Base-by-base conservation (phyloP, 2,797 vertebrate genomes). In the Gymnopithys bicolor region DNA sequence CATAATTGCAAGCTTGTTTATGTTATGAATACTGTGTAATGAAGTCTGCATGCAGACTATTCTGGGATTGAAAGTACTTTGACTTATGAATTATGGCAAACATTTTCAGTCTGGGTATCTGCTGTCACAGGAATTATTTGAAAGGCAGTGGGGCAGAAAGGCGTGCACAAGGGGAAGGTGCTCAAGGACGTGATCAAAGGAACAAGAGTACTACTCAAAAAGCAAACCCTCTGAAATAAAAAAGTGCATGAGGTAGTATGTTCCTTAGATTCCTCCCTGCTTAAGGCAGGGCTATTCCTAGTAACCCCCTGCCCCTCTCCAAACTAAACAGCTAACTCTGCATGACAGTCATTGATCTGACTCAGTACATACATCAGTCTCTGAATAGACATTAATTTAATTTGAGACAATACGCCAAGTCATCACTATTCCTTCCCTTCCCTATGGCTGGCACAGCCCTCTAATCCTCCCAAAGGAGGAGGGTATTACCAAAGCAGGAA, bases 21-120 rank as follows among this genome's bases (percentile, higher is more conserved):
- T 96, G 92, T 96, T 94, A 95, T 95, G 95, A 93, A 93, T 48
- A 84, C 90, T 92, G 59, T 77, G 94, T 90, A 94, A 93, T 94
- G 90, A 93, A 95, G 87, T 86, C 93, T 92, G 93, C 78, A 76
- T 71, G 90, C 76, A 92, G 91, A 32, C 94, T 97, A 95, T 96
- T 97, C 95, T 93, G 87, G 96, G 97, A 94, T 62, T 66, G 90
- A 92, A 95, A 97, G 93, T 84, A 91, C 95, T 97, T 94, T 95
- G 95, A 97, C 92, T 95, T 96, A 96, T 4, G 87, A 96, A 90
- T 95, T 90, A 94, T 87, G 94, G 96, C 94, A 97, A 94, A 78
- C 78, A 96, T 96, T 95, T 96, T 96, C 90, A 91, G 95, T 85
- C 83, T 96, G 96, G 70, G 69, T 85, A 87, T 96, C 84, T 96